A percentile compares a stretch with the other conserved stretches of the same genome.
Evolutionary conservation across 2,113 vertebrate species (phyloP).

Genomic region (Serinus canaria): DNA sequence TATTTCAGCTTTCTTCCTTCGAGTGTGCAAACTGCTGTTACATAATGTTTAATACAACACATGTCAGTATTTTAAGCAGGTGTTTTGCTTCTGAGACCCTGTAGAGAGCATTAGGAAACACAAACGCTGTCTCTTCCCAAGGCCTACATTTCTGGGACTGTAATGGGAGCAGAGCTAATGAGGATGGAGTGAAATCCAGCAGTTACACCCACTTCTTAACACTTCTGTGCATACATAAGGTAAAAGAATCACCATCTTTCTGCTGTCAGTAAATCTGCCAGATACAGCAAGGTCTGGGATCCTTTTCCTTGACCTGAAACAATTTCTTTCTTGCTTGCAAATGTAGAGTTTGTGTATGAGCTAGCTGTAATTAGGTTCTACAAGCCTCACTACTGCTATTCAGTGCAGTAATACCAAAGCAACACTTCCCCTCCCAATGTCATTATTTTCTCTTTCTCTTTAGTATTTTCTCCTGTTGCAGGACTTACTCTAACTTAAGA

Average conservation of each 20-base stretch:
- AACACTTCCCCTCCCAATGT: neutral
- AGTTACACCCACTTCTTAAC: neutral
- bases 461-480: neutral
- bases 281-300: neutral
- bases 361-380: neutral
- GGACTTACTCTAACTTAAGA: neutral
- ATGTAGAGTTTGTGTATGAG: neutral
- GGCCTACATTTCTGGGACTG: neutral
- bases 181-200: neutral
- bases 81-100: neutral
- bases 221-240: neutral
- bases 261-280: neutral
- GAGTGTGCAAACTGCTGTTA: neutral
- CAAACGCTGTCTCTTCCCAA: neutral
- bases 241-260: neutral
- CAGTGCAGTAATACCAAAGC: neutral
- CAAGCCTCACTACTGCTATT: neutral
- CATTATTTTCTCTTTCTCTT: neutral
- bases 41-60: neutral
- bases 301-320: neutral
- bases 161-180: neutral
- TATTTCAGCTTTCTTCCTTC: neutral
- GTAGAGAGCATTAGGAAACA: slow-evolving; percentile 4
- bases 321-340: neutral
- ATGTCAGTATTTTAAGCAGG: neutral